Percentiles rank a stretch among this genome's conserved stretches.
phyloP scores from a whole-genome alignment of 2,888 invertebrate species.

The Lasioglossum figueresi region DNA sequence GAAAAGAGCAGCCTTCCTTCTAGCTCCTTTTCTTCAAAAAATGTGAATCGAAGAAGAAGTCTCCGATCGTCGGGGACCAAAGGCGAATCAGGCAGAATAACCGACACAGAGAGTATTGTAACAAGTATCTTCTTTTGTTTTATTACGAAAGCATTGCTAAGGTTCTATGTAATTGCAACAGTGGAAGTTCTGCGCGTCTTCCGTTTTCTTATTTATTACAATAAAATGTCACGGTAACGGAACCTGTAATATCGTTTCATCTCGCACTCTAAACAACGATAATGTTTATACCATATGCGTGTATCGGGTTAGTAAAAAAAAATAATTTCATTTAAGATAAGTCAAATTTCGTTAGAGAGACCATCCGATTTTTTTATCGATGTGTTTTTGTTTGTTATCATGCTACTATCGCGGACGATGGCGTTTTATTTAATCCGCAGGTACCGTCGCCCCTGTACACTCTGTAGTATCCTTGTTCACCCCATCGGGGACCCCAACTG shows the following conservation, averaged over 20 bases:
- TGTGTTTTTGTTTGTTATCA: conserved; percentile 62
- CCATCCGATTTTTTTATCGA: conserved; percentile 8
- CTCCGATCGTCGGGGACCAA: too few relatives aligned
- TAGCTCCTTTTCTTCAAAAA: too few relatives aligned
- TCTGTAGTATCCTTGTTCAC: conserved; percentile 97
- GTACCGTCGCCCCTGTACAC: conserved; percentile 97
- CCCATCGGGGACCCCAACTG: conserved; percentile 96
- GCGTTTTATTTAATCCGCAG: conserved; percentile 96
- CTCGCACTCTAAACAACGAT: conserved; percentile 37
- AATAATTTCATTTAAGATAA: conserved; percentile 50
- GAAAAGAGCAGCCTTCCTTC: too few relatives aligned
- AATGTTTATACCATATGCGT: conserved; percentile 26
- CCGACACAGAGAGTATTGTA: conserved; percentile 27
- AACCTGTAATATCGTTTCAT: conserved; percentile 18
- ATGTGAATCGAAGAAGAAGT: too few relatives aligned
- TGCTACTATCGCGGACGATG: conserved; percentile 91
- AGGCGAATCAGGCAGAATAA: neutral
- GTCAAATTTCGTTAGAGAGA: conserved; percentile 50
- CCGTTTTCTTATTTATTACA: conserved; percentile 18
- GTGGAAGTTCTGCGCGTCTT: conserved; percentile 6
- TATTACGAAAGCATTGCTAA: conserved; percentile 49
- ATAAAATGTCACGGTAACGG: conserved; percentile 17
- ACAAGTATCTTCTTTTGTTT: conserved; percentile 46
- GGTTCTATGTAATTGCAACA: conserved; percentile 33
- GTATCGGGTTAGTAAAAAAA: conserved; percentile 58